Evolutionary conservation across 2,113 vertebrate genomes (phyloP).

Genomic region (Corythornis vintsioides): DNA sequence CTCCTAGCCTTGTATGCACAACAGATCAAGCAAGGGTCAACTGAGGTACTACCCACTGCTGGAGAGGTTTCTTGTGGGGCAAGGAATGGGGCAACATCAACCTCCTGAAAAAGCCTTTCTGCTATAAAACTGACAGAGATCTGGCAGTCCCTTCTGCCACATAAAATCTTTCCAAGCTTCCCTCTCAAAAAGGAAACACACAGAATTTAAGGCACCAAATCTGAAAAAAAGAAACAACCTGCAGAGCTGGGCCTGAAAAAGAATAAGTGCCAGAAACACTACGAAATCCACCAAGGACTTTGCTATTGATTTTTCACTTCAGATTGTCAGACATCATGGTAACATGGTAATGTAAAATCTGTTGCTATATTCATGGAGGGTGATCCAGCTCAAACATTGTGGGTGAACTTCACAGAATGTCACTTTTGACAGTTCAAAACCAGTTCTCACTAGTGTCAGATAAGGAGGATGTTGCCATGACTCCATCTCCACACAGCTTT

Average conservation of each 20-base stretch:
- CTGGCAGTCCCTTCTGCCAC: background rate
- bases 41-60: background rate
- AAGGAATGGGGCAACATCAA: background rate
- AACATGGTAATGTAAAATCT: slow-evolving; percentile 22
- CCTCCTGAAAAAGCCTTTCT: background rate
- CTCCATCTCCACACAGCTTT: background rate
- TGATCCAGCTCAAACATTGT: slow-evolving; percentile 18
- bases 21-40: background rate
- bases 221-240: background rate
- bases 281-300: background rate
- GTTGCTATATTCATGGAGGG: background rate
- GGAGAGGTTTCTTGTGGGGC: background rate
- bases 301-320: slow-evolving; percentile 32
- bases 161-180: background rate
- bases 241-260: background rate
- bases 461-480: background rate
- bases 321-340: slow-evolving; percentile 16
- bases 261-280: background rate
- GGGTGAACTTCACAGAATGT: slow-evolving; percentile 11
- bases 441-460: background rate
- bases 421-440: slow-evolving; percentile 21
- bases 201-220: background rate
- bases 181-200: background rate
- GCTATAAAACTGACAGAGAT: background rate
- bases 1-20: background rate